Percentiles rank a stretch among this genome's conserved stretches.
phyloP scores from a whole-genome alignment of 2,888 invertebrate genomes.

The Nomada fabriciana region DNA sequence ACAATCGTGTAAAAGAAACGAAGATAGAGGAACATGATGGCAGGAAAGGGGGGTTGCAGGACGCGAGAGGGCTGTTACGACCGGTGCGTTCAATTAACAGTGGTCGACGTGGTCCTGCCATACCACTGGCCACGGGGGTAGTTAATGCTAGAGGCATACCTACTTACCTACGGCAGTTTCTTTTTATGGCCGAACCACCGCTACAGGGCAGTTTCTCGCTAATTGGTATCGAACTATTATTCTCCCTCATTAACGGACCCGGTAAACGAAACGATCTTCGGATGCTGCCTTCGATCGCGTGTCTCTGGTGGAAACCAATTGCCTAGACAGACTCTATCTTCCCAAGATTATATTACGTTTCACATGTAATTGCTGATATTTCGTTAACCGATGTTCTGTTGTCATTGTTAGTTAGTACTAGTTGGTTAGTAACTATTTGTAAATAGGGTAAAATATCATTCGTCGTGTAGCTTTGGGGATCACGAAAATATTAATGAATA shows the following conservation, averaged over 20 bases:
- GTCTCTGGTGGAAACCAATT: neutral
- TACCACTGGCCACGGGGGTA: slow-evolving; percentile 77
- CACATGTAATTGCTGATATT: too few species aligned
- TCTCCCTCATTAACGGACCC: slow-evolving; percentile 81
- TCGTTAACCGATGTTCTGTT: too few species aligned
- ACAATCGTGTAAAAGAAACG: slow-evolving; percentile 35
- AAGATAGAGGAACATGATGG: slow-evolving; percentile 37
- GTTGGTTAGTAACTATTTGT: too few species aligned
- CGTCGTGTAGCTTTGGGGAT: too few species aligned
- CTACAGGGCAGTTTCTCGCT: slow-evolving; percentile 79
- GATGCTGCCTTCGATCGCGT: slow-evolving; percentile 40
- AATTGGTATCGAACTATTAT: slow-evolving; percentile 85
- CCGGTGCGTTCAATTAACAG: slow-evolving; percentile 84
- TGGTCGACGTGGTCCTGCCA: slow-evolving; percentile 77
- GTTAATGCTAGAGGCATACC: slow-evolving; percentile 83
- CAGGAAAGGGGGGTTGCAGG: slow-evolving; percentile 53
- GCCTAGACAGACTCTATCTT: neutral
- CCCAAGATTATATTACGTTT: too few species aligned
- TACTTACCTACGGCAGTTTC: slow-evolving; percentile 84
- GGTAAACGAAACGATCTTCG: slow-evolving; percentile 67
- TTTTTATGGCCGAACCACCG: slow-evolving; percentile 81
- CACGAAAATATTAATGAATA: too few species aligned
- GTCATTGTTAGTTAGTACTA: too few species aligned
- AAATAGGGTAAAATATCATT: too few species aligned
- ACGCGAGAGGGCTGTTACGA: slow-evolving; percentile 78